A percentile compares a stretch with the other conserved stretches of the same genome.
These are phyloP conservation scores for Lasaia peninsularis DNA, from an alignment of 1,140 invertebrate genomes.

Conservation along the genomic window DNA sequence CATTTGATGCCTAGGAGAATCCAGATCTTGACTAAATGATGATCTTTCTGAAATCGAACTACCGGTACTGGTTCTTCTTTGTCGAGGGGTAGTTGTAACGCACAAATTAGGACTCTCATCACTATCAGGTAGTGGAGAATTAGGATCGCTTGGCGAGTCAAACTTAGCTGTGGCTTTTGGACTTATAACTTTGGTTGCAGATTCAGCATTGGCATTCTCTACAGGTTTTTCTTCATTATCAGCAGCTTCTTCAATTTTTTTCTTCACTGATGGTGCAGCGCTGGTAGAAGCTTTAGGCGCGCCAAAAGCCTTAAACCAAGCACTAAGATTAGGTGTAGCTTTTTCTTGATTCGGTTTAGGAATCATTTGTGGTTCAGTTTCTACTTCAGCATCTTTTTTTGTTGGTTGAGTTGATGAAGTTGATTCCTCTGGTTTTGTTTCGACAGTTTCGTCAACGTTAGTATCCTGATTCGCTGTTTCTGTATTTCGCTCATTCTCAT, in stretches of 20 bases:
- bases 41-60: slow-evolving; percentile 86
- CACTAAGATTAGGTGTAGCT: slow-evolving; percentile 90
- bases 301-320: slow-evolving; percentile 94
- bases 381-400: slow-evolving; percentile 68
- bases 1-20: slow-evolving; percentile 82
- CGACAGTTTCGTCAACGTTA: slow-evolving; percentile 27
- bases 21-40: slow-evolving; percentile 85
- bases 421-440: slow-evolving; percentile 40
- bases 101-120: slow-evolving; percentile 69
- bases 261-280: slow-evolving; percentile 50
- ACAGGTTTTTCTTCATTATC: slow-evolving; percentile 53
- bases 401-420: slow-evolving; percentile 40
- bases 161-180: slow-evolving; percentile 52
- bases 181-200: slow-evolving; percentile 34
- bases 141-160: slow-evolving; percentile 53
- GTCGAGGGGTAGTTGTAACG: slow-evolving; percentile 63
- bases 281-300: slow-evolving; percentile 80
- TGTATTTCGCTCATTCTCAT: slow-evolving; percentile 29
- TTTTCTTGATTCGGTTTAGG: slow-evolving; percentile 77
- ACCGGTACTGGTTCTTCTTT: slow-evolving; percentile 82
- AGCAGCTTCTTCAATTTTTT: slow-evolving; percentile 59
- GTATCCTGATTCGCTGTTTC: slow-evolving; percentile 33
- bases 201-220: slow-evolving; percentile 48
- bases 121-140: slow-evolving; percentile 53
- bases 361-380: slow-evolving; percentile 51